A percentile compares a stretch with the other conserved stretches of the same genome.
Evolutionary conservation across 2,113 vertebrate genomes (phyloP).

Genomic region (Montifringilla adamsi): DNA sequence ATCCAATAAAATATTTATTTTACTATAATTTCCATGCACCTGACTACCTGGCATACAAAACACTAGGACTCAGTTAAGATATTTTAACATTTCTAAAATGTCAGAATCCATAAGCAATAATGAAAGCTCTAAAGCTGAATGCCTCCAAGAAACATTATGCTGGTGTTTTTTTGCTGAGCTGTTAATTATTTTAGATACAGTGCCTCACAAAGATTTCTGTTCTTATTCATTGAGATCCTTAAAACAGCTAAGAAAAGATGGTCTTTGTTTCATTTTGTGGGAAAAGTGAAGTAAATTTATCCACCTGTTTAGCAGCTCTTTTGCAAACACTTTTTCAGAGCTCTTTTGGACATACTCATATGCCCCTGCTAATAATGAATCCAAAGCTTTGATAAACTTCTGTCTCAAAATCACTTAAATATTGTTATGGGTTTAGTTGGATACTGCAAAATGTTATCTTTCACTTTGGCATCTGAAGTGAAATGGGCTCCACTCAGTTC

Average conservation of each 20-base stretch:
- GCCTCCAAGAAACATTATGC: not conserved
- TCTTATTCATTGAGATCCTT: not conserved
- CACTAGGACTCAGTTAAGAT: not conserved
- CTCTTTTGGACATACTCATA: not conserved
- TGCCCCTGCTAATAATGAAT: not conserved
- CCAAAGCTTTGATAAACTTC: not conserved
- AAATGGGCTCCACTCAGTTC: not conserved
- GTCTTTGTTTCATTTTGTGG: not conserved
- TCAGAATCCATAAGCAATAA: not conserved
- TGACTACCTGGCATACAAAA: not conserved
- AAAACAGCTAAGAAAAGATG: not conserved
- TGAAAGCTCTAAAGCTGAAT: not conserved
- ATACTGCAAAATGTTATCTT: not conserved
- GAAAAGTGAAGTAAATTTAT: not conserved
- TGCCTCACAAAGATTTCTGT: not conserved
- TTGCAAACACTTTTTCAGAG: not conserved
- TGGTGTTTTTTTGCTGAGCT: not conserved
- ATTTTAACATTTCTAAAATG: not conserved
- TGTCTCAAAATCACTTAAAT: not conserved
- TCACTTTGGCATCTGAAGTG: not conserved
- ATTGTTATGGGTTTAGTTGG: not conserved
- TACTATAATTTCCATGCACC: not conserved
- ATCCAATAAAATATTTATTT: not conserved
- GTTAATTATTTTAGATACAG: not conserved
- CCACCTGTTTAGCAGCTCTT: not conserved